phyloP scores from a whole-genome alignment of 2,888 invertebrate species.

The Noctua janthe region DNA sequence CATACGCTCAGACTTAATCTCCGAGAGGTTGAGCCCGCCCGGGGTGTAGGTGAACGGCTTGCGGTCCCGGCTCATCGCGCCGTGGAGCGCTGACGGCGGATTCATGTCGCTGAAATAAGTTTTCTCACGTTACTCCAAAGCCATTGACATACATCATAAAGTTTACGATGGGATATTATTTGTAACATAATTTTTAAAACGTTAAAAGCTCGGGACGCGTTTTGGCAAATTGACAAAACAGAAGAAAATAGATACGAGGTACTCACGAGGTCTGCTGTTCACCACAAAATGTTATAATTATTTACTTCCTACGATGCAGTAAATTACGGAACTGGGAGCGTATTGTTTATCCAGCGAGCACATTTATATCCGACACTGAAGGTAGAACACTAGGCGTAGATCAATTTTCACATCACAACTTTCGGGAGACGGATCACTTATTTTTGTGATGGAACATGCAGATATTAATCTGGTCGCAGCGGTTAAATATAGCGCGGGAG shows the following conservation, averaged over 20 bases:
- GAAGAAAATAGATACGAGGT: conserved; percentile 84
- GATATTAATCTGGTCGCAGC: conserved; percentile 87
- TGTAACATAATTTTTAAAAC: conserved; percentile 72
- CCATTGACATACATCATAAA: conserved; percentile 59
- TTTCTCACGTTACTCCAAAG: conserved; percentile 71
- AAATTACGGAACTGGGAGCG: conserved; percentile 65
- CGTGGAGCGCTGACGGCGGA: conserved; percentile 96
- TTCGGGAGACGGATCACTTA: conserved; percentile 78
- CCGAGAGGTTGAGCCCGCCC: conserved; percentile 97
- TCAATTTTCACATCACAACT: conserved; percentile 84
- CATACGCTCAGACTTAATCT: conserved; percentile 97
- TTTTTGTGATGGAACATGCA: conserved; percentile 86
- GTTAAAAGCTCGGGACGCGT: conserved; percentile 72
- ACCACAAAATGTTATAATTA: conserved; percentile 75
- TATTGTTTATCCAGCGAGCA: conserved; percentile 77
- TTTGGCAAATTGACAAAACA: conserved; percentile 87
- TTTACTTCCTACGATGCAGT: conserved; percentile 79
- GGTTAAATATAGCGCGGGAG: conserved; percentile 87
- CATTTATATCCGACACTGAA: conserved; percentile 76
- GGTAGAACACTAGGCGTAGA: conserved; percentile 73
- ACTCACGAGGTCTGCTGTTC: conserved; percentile 84
- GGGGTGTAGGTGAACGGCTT: conserved; percentile 99
- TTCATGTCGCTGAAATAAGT: conserved; percentile 89
- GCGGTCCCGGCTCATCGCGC: conserved; percentile 97
- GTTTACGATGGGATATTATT: conserved; percentile 69